A percentile compares a stretch with the other conserved stretches of the same genome.
These are phyloP conservation scores for Calliphora vicina DNA, from an alignment of 1,140 invertebrate genomes.

Conservation along the genomic window DNA sequence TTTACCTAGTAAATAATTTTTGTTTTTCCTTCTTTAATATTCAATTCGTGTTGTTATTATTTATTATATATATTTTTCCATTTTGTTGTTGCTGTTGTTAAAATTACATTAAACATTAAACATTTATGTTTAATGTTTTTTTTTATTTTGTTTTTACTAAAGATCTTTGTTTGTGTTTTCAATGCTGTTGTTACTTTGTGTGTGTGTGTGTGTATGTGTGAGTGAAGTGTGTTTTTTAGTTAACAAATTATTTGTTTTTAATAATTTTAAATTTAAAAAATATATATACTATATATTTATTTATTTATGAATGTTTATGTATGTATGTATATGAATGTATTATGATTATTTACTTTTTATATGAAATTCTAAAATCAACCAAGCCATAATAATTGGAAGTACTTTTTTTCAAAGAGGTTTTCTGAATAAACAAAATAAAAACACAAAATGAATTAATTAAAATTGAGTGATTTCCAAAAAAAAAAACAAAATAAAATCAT, in stretches of 20 bases:
- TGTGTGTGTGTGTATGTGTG: not conserved
- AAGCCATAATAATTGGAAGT: not conserved
- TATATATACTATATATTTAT: not conserved
- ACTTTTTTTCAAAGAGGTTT: not conserved
- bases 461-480: not conserved
- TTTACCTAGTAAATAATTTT: slow-evolving; percentile 39
- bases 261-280: not conserved
- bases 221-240: too few species aligned
- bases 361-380: not conserved
- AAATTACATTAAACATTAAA: slow-evolving; percentile 27
- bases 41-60: not conserved
- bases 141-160: not conserved
- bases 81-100: slow-evolving; percentile 20
- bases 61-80: not conserved
- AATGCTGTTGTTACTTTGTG: not conserved
- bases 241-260: slow-evolving; percentile 7
- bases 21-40: slow-evolving; percentile 43
- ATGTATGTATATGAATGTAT: not conserved
- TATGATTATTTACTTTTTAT: not conserved
- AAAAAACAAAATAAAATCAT: too few species aligned
- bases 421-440: not conserved
- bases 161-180: not conserved
- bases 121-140: slow-evolving; percentile 25
- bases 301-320: not conserved
- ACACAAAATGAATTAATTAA: not conserved